Percentiles rank a stretch among this genome's conserved stretches.
These are phyloP conservation scores for Caenorhabditis panamensis DNA, from an alignment of 2,888 invertebrate genomes.

Conservation along the genomic window DNA sequence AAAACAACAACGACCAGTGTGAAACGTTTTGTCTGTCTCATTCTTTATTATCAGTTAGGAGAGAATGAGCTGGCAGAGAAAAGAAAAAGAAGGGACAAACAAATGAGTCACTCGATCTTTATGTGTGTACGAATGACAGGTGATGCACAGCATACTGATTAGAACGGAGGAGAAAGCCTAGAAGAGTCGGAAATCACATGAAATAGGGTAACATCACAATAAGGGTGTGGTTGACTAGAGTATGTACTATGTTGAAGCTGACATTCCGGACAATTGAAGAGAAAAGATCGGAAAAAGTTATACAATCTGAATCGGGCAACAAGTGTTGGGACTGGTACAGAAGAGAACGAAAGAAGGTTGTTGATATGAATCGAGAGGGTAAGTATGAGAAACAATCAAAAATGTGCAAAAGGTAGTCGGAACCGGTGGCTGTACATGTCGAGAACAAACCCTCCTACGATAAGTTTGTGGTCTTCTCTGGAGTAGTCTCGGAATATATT, in stretches of 20 bases:
- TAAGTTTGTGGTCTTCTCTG: constrained; percentile 5
- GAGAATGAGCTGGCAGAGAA: constrained; percentile 10
- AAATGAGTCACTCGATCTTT: constrained; percentile 39
- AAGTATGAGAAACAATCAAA: constrained; percentile 13
- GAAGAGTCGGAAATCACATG: constrained; percentile 10
- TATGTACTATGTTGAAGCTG: constrained; percentile 22
- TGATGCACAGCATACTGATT: constrained; percentile 21
- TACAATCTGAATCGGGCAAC: constrained; percentile 13
- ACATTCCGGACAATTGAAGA: constrained; percentile 7
- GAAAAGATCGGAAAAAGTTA: constrained; percentile 14
- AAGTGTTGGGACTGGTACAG: constrained; percentile 5
- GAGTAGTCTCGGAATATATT: constrained; percentile 84
- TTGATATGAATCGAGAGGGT: constrained; percentile 24
- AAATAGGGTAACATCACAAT: constrained; percentile 33
- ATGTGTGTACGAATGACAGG: constrained; percentile 19
- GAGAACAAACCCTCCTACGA: constrained; percentile 41
- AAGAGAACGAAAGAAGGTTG: neutral
- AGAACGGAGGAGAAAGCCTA: constrained; percentile 20
- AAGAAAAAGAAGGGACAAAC: constrained; percentile 24
- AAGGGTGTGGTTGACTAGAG: constrained; percentile 42
- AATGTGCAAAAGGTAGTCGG: constrained; percentile 30
- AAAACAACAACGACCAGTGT: constrained; percentile 23
- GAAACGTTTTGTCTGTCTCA: constrained; percentile 12
- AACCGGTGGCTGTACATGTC: constrained; percentile 41
- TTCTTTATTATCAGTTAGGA: constrained; percentile 23